These are phyloP conservation scores for Acanthopleura granulata DNA, from an alignment of 2,888 invertebrate species.

Conservation along the genomic window DNA sequence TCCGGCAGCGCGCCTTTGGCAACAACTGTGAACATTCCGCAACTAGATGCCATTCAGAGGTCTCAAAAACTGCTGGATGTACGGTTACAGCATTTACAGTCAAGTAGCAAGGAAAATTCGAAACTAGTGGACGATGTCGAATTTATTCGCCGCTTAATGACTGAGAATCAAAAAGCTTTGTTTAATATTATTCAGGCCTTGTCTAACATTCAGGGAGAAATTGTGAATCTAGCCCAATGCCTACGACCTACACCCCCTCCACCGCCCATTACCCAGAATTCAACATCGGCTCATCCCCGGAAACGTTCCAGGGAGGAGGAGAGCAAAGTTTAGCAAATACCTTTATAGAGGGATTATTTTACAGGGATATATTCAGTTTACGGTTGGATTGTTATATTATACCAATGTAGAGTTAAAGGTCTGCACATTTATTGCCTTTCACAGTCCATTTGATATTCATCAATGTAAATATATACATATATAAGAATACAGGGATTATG, in stretches of 20 bases:
- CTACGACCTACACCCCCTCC: slow-evolving; percentile 46
- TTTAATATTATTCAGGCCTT: slow-evolving; percentile 67
- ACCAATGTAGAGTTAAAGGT: neutral
- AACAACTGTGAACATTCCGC: slow-evolving; percentile 67
- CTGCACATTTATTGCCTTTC: slow-evolving; percentile 1
- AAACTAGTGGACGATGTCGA: slow-evolving; percentile 67
- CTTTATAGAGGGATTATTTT: neutral
- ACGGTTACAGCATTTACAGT: slow-evolving; percentile 67
- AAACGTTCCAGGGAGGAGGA: slow-evolving; percentile 21
- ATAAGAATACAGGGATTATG: no score
- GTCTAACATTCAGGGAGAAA: slow-evolving; percentile 67
- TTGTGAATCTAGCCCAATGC: slow-evolving; percentile 59
- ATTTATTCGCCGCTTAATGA: slow-evolving; percentile 66
- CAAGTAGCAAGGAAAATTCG: slow-evolving; percentile 66
- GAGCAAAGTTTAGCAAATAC: slow-evolving; percentile 22
- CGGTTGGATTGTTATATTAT: neutral
- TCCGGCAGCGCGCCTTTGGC: slow-evolving; percentile 54
- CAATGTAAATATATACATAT: no score
- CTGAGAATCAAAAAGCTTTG: slow-evolving; percentile 69
- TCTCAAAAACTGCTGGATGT: slow-evolving; percentile 68
- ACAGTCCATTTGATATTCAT: neutral
- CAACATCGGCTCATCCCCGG: slow-evolving; percentile 17
- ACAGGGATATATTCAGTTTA: neutral
- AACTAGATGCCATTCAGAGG: slow-evolving; percentile 67
- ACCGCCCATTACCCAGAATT: slow-evolving; percentile 4